Evolutionary conservation across 1,140 invertebrate genomes (phyloP), one percentile per base, ranked within the genome.

Genomic region (Hyphantria cunea): DNA sequence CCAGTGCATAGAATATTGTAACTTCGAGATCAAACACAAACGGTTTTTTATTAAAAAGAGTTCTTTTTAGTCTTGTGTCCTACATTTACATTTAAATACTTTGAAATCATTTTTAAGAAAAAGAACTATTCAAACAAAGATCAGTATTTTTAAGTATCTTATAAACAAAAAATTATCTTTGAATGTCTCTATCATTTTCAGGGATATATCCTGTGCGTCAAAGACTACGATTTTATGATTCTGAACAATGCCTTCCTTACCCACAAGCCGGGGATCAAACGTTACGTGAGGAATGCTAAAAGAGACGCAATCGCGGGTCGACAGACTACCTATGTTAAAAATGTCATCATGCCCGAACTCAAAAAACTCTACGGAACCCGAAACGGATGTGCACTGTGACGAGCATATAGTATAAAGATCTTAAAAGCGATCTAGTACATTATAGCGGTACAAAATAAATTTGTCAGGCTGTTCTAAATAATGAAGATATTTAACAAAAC

Each of bases 181-280:
- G 5, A 25, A 25, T 25, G 5, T 25, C 17, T 25, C 1, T 25
- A 25, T 25, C 5, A 25, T 63, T 92, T 92, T 15, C 91, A 97
- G 96, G 96, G 96, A 63, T 97, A 97, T 86, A 93, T 95, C 37
- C 92, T 97, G 44, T 97, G 96, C 87, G 95, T 97, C 3, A 89
- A 96, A 74, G 95, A 97, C 84, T 98, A 97, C 79, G 96, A 97
- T 74, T 97, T 98, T 82, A 94, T 97, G 82, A 97, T 97, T 70
- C 79, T 98, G 70, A 96, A 98, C 87, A 97, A 97, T 82, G 96
- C 95, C 6, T 98, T 97, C 83, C 91, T 98, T 10, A 95, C 97
- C 3, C 96, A 98, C 86, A 94, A 96, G 63, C 96, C 96, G 0
- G 96, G 96, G 13, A 97, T 97, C 50, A 97, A 97, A 80, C 93